Conservation (phyloP, 92 coral and sea anemone genomes). For the Umimayanthus chanpuru region DNA sequence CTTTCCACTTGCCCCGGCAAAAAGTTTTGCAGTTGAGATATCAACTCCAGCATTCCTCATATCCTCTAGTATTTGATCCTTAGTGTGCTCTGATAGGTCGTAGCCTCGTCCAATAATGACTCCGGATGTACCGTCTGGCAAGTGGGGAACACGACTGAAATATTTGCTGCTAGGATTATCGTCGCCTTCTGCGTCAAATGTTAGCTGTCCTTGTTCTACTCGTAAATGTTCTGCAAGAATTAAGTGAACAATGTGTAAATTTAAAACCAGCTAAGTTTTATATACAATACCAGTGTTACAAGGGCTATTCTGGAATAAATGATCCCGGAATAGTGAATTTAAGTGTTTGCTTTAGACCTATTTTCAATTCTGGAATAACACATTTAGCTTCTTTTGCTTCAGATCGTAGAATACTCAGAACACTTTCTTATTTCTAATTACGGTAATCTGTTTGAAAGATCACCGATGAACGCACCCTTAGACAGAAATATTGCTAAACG, state of each 20-base stretch:
- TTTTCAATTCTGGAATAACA: too few species aligned
- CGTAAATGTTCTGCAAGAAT: neutral
- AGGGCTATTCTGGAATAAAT: neutral
- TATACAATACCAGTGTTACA: too few species aligned
- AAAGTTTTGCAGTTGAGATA: neutral
- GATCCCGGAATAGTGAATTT: too few species aligned
- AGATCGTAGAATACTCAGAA: too few species aligned
- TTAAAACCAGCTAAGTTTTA: neutral
- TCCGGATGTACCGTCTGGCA: constrained; percentile 40
- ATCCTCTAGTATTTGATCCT: constrained; percentile 13
- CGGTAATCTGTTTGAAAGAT: too few species aligned
- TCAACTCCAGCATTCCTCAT: constrained; percentile 23
- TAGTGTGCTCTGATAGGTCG: constrained; percentile 28
- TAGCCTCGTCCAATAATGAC: constrained; percentile 51
- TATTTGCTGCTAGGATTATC: constrained; percentile 31
- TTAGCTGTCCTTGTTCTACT: constrained; percentile 43
- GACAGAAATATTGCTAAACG: too few species aligned
- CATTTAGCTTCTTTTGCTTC: too few species aligned
- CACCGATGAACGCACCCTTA: too few species aligned
- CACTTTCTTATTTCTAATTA: too few species aligned
- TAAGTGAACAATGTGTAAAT: neutral
- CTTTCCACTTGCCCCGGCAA: constrained; percentile 29
- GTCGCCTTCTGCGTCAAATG: constrained; percentile 52
- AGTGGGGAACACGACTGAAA: constrained; percentile 50
- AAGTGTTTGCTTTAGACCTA: too few species aligned